Percentiles rank a stretch among this genome's conserved stretches.
phyloP scores from a whole-genome alignment of 2,113 vertebrate species.

The Malurus cyaneus region DNA sequence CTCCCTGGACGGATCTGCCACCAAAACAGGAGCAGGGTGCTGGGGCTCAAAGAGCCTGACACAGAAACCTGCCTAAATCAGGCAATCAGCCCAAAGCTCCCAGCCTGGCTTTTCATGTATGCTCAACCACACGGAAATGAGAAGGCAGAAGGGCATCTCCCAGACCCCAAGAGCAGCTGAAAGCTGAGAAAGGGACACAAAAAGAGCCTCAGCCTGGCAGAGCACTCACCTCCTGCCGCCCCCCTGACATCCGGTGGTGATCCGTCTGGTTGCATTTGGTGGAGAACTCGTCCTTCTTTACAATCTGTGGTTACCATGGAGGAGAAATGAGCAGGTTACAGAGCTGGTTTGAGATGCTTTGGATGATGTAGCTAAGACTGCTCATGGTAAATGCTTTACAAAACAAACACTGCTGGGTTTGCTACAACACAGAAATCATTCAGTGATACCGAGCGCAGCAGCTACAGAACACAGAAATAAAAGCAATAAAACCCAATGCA shows the following conservation, averaged over 20 bases:
- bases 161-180: background rate
- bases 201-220: background rate
- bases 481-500: background rate
- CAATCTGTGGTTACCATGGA: slow-evolving; percentile 75
- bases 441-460: accelerated
- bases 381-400: background rate
- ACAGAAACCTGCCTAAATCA: background rate
- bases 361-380: background rate
- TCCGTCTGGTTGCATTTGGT: slow-evolving; percentile 98
- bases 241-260: slow-evolving; percentile 96
- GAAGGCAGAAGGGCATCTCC: background rate
- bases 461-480: background rate
- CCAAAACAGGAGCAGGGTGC: background rate
- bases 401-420: background rate
- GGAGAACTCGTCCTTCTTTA: slow-evolving; percentile 96
- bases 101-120: background rate
- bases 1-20: background rate
- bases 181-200: background rate
- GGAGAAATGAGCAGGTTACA: background rate
- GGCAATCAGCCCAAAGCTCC: background rate
- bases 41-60: background rate
- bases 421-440: background rate
- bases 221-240: slow-evolving; percentile 89
- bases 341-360: background rate
- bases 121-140: background rate